A percentile compares a stretch with the other conserved stretches of the same genome.
These are phyloP conservation scores for Anarrhichthys ocellatus DNA, from an alignment of 2,113 vertebrate genomes.

Conservation along the genomic window DNA sequence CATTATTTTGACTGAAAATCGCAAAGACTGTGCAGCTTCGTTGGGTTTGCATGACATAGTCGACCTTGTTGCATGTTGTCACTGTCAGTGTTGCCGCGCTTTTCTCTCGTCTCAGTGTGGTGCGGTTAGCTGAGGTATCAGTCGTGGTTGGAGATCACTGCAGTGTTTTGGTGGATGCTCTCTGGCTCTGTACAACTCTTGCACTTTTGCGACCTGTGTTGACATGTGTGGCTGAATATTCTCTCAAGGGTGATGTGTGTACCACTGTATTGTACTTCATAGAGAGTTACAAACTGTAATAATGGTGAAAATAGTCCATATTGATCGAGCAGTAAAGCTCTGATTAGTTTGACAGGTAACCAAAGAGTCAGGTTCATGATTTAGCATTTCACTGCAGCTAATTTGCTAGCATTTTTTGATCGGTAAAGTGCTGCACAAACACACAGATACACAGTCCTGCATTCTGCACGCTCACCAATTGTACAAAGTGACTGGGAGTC, in stretches of 20 bases:
- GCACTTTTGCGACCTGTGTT: conserved; percentile 55
- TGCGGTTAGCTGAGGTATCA: conserved; percentile 51
- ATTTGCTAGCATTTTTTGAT: conserved; percentile 19
- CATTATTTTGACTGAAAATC: conserved; percentile 76
- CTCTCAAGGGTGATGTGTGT: conserved; percentile 51
- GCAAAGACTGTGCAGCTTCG: conserved; percentile 83
- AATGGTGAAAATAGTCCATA: neutral
- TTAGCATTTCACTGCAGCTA: conserved; percentile 21
- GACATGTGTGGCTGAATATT: conserved; percentile 65
- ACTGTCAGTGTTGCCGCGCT: conserved; percentile 73
- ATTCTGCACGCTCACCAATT: conserved; percentile 38
- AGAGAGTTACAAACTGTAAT: conserved; percentile 38
- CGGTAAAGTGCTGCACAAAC: conserved; percentile 10
- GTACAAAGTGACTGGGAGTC: conserved; percentile 57
- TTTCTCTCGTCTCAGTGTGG: conserved; percentile 63
- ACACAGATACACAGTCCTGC: conserved; percentile 16
- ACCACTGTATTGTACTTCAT: conserved; percentile 24
- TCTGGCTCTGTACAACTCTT: conserved; percentile 58
- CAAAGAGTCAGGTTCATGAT: conserved; percentile 12
- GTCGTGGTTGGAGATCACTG: conserved; percentile 53
- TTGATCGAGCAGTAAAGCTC: conserved; percentile 2
- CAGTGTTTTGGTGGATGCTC: conserved; percentile 64
- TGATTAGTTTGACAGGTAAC: conserved; percentile 25
- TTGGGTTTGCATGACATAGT: conserved; percentile 78
- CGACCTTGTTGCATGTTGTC: conserved; percentile 75